phyloP scores from a whole-genome alignment of 2,888 invertebrate genomes.

The Caenorhabditis becei region DNA sequence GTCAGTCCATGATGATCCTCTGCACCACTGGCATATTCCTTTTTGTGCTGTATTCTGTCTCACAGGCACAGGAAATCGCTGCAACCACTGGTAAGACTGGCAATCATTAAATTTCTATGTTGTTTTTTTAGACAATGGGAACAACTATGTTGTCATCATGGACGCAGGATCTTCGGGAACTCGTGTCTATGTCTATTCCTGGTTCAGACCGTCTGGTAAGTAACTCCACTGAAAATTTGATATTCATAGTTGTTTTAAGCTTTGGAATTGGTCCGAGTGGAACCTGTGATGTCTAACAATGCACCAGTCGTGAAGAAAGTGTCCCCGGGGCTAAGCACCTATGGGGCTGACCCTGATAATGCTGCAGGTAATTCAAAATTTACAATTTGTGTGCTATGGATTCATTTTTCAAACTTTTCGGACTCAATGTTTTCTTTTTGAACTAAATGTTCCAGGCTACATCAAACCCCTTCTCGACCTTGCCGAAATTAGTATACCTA shows the following conservation, averaged over 20 bases:
- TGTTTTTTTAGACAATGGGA: too few relatives aligned
- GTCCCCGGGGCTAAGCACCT: constrained; percentile 76
- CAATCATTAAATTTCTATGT: too few relatives aligned
- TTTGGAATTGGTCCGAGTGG: constrained; percentile 83
- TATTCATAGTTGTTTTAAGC: constrained; percentile 44
- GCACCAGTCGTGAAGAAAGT: constrained; percentile 78
- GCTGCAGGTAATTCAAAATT: constrained; percentile 64
- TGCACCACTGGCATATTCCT: not conserved
- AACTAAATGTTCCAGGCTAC: constrained; percentile 65
- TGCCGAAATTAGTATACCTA: constrained; percentile 83
- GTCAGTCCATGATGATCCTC: not conserved
- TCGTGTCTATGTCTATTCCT: constrained; percentile 84
- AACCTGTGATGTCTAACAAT: constrained; percentile 81
- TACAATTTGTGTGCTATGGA: not conserved
- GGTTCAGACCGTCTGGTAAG: constrained; percentile 80
- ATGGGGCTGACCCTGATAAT: constrained; percentile 72
- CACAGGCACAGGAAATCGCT: too few relatives aligned
- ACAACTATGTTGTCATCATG: too few relatives aligned
- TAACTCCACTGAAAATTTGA: too few relatives aligned
- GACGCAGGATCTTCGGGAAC: constrained; percentile 85
- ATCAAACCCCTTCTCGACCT: constrained; percentile 83
- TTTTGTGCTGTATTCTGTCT: too few relatives aligned
- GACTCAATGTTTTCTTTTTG: not conserved
- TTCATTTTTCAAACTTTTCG: too few relatives aligned
- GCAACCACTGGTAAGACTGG: too few relatives aligned